These are phyloP conservation scores for Metopia argyrocephala DNA, from an alignment of 2,888 invertebrate species.

Conservation along the genomic window DNA sequence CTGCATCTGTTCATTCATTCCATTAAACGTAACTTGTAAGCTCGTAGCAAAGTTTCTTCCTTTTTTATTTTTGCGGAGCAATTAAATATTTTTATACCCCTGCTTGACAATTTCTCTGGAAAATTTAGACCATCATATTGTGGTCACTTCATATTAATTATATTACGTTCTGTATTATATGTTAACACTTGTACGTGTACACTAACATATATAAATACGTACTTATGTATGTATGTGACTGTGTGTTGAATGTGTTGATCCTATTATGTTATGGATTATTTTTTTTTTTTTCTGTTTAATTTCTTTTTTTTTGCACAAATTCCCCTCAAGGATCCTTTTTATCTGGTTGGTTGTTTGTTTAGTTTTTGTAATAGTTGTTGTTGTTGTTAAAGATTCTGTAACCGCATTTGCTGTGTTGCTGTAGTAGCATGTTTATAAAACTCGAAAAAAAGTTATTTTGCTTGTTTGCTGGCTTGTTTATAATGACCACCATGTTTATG, in stretches of 20 bases:
- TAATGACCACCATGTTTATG: conserved; percentile 7
- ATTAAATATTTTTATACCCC: conserved; percentile 18
- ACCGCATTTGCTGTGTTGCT: neutral
- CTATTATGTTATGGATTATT: neutral
- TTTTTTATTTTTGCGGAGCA: neutral
- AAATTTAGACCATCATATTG: conserved; percentile 15
- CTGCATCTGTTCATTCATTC: neutral
- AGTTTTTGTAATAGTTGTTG: neutral
- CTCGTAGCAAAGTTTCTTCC: neutral
- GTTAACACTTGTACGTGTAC: neutral
- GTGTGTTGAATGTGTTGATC: neutral
- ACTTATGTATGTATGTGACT: neutral
- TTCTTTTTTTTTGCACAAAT: conserved; percentile 1
- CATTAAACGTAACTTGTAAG: neutral
- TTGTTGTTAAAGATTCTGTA: neutral
- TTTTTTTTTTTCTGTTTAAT: neutral
- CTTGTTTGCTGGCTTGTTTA: neutral
- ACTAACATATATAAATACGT: neutral
- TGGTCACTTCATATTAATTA: conserved; percentile 34
- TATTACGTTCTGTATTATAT: neutral
- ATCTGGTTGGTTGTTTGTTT: neutral
- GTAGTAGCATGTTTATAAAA: no score
- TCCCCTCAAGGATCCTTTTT: neutral
- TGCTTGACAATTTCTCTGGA: neutral
- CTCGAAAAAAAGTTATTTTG: no score